Evolutionary conservation across 2,797 vertebrate genomes (phyloP), one percentile per base, ranked within the genome.

Genomic region (Amphiprion clarkii): DNA sequence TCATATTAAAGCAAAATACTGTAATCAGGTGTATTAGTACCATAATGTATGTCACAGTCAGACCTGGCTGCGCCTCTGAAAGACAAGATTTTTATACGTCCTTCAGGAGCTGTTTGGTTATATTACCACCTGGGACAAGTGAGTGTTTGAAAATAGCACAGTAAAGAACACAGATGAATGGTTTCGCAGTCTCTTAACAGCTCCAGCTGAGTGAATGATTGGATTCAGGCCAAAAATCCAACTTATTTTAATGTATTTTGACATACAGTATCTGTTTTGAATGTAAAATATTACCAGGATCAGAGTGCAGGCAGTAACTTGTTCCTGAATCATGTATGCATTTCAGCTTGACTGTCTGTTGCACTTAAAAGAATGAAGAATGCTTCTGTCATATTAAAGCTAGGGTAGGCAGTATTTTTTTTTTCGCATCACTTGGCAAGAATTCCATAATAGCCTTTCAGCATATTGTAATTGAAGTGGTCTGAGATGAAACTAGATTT

Each of bases 1-100:
- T 83, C 62, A 78, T 83, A 49, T 72, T 56, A 57, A 68, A 42
- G 76, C 51, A 72, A 83, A 81, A 49, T 54, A 49, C 56, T 61
- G 63, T 70, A 59, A 79, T 80, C 59, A 67, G 42, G 51, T 51
- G 39, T 27, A 59, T 84, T 78, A 71, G 23, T 8, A 14, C 10
- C 27, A 36, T 57, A 76, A 59, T 74, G 33, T 63, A 44, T 74
- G 58, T 69, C 36, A 58, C 1, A 42, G 39, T 53, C 12, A 29
- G 36, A 46, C 5, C 5, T 56, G 29, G 31, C 56, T 54, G 17
- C 46, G 57, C 9, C 16, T 74, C 19, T 40, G 23, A 60, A 17
- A 46, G 1, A 42, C 1, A 55, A 39, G 58, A 39, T 12, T 75
- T 51, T 59, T 6, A 46, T 2, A 51, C 51, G 49, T 21, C 4